A percentile compares a stretch with the other conserved stretches of the same genome.
phyloP scores from a whole-genome alignment of 2,797 vertebrate genomes.

The Bryconaethiops microstoma region DNA sequence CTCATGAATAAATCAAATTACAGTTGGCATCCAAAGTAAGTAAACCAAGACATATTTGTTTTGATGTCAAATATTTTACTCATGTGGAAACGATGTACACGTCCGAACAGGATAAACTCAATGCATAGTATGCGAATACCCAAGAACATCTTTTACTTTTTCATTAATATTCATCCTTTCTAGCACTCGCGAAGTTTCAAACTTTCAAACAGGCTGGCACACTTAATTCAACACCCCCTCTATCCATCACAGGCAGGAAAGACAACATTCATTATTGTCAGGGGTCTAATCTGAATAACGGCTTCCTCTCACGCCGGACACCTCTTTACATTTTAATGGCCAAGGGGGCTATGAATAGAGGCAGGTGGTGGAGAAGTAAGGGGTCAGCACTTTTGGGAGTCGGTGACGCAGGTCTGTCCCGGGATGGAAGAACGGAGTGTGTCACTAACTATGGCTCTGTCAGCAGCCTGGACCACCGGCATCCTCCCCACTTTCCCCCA shows the following conservation, averaged over 20 bases:
- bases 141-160: slow-evolving; percentile 8
- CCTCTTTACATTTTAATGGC: slow-evolving; percentile 57
- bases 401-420: slow-evolving; percentile 45
- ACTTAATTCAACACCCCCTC: slow-evolving; percentile 21
- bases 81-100: background rate
- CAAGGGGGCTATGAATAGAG: slow-evolving; percentile 64
- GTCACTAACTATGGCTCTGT: slow-evolving; percentile 59
- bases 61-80: background rate
- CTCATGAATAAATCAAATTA: background rate
- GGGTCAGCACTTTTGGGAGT: slow-evolving; percentile 58
- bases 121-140: background rate
- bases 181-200: background rate
- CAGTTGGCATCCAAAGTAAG: background rate
- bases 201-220: slow-evolving; percentile 2
- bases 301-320: slow-evolving; percentile 21
- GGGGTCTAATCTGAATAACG: slow-evolving; percentile 31
- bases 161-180: slow-evolving; percentile 40
- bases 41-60: background rate
- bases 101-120: background rate
- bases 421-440: slow-evolving; percentile 55
- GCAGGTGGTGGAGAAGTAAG: slow-evolving; percentile 66
- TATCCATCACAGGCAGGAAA: slow-evolving; percentile 29
- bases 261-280: slow-evolving; percentile 34
- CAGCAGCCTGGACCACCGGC: slow-evolving; percentile 51
- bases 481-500: slow-evolving; percentile 37